These are phyloP conservation scores for Xestia ashworthii DNA, from an alignment of 2,888 invertebrate species.

Conservation along the genomic window DNA sequence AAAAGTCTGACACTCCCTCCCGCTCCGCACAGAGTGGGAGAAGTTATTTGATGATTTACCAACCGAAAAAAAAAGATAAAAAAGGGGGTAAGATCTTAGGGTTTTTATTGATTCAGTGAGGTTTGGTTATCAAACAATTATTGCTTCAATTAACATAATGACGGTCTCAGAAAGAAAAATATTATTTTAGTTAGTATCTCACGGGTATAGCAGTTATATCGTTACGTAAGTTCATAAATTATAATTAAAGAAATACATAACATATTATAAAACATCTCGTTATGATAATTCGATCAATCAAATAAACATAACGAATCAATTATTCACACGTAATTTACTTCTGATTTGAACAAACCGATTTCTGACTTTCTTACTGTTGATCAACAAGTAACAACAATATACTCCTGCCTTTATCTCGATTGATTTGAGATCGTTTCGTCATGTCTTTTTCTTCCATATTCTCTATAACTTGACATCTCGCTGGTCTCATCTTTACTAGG, in stretches of 20 bases:
- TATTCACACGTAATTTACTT: not conserved
- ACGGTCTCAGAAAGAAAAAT: not conserved
- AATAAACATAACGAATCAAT: not conserved
- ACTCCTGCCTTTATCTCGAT: not conserved
- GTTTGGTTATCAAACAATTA: not conserved
- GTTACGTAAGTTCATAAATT: slow-evolving; percentile 1
- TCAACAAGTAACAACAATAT: not conserved
- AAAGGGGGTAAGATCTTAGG: no score
- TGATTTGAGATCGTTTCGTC: not conserved
- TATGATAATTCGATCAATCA: not conserved
- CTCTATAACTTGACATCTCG: not conserved
- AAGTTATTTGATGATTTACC: no score
- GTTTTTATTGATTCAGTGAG: not conserved
- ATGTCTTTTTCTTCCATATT: not conserved
- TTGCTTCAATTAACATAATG: not conserved
- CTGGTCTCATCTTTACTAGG: not conserved
- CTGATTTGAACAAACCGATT: not conserved
- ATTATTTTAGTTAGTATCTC: not conserved
- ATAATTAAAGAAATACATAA: not conserved
- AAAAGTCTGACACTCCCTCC: no score
- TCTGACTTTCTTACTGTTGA: not conserved
- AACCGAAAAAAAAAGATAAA: no score
- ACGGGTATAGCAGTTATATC: not conserved
- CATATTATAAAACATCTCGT: not conserved
- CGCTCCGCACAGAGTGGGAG: no score